A percentile compares a stretch with the other conserved stretches of the same genome.
Evolutionary conservation across 2,113 vertebrate genomes (phyloP).

Genomic region (Zosterops pallidus): DNA sequence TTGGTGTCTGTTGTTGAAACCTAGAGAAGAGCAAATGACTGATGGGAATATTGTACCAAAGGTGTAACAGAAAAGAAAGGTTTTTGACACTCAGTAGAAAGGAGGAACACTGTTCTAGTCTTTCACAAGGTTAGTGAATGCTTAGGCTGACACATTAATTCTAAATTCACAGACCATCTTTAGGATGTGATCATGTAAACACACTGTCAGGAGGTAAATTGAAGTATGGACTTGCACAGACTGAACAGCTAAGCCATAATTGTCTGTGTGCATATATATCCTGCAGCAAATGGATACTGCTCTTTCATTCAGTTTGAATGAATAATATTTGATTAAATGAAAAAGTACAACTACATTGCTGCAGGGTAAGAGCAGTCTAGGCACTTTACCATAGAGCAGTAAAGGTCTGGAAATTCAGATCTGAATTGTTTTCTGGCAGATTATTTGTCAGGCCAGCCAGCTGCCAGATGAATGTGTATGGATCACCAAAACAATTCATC

Average conservation of each 20-base stretch:
- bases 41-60: neutral
- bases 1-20: neutral
- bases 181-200: neutral
- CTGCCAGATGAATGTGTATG: neutral
- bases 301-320: slow-evolving; percentile 30
- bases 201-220: neutral
- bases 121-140: neutral
- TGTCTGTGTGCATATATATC: neutral
- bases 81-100: neutral
- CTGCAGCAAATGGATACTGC: slow-evolving; percentile 27
- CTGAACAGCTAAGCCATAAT: neutral
- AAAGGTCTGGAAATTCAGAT: slow-evolving; percentile 19
- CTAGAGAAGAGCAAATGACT: neutral
- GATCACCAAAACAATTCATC: neutral
- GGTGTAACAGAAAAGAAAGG: neutral
- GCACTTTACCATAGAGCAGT: neutral
- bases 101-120: neutral
- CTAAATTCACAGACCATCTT: neutral
- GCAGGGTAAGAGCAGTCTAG: neutral
- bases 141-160: neutral
- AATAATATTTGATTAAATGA: slow-evolving; percentile 2
- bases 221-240: neutral
- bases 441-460: neutral
- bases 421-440: neutral
- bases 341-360: slow-evolving; percentile 10